phyloP scores from a whole-genome alignment of 2,888 invertebrate genomes.

The Sialis lutaria region DNA sequence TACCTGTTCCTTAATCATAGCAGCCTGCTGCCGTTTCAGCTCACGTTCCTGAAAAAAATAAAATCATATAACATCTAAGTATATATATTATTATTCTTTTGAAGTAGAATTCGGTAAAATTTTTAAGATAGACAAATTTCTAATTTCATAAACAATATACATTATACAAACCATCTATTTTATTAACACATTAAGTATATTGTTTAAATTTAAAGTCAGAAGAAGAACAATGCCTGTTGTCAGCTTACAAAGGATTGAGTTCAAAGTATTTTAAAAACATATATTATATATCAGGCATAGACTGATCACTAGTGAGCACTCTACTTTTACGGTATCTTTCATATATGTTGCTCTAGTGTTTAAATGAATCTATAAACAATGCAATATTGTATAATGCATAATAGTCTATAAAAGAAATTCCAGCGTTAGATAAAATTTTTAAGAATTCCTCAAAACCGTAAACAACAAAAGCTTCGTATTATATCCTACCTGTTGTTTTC shows the following conservation, averaged over 20 bases:
- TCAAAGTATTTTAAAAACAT: too few species aligned
- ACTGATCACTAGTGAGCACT: not conserved
- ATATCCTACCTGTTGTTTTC: constrained; percentile 61
- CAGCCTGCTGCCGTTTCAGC: constrained; percentile 75
- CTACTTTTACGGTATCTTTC: too few species aligned
- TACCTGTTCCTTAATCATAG: constrained; percentile 84
- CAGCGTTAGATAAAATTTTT: too few species aligned
- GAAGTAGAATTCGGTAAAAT: not conserved
- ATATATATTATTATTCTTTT: too few species aligned
- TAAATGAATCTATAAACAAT: not conserved
- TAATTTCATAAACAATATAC: not conserved
- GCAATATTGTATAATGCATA: too few species aligned
- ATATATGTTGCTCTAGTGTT: not conserved
- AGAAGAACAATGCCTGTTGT: too few species aligned
- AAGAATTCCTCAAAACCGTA: too few species aligned
- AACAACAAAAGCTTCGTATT: too few species aligned
- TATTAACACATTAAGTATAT: constrained; percentile 2
- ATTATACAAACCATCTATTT: not conserved
- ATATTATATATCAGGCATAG: too few species aligned
- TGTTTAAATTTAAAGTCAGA: too few species aligned
- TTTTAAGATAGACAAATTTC: not conserved
- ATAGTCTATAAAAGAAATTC: too few species aligned
- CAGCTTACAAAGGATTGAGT: not conserved
- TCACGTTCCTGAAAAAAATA: constrained; percentile 67
- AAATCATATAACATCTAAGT: too few species aligned